Conservation (phyloP, 2,888 invertebrate species). For the Hydraecia micacea region DNA sequence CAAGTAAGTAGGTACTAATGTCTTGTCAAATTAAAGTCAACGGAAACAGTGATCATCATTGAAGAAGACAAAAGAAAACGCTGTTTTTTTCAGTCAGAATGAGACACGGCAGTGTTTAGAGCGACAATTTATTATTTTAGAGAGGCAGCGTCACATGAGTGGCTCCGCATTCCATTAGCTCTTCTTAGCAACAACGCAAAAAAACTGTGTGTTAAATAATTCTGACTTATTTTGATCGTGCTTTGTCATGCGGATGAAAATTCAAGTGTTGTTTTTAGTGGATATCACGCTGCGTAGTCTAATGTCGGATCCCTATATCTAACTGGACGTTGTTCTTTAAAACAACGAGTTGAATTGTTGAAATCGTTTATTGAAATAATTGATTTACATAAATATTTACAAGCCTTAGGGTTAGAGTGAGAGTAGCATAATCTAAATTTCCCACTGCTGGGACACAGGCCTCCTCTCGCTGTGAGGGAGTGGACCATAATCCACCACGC, state of each 20-base stretch:
- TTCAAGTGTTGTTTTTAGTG: slow-evolving; percentile 31
- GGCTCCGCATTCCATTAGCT: slow-evolving; percentile 73
- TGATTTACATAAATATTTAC: no score
- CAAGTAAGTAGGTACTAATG: slow-evolving; percentile 31
- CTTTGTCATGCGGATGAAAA: slow-evolving; percentile 63
- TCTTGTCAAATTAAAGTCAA: slow-evolving; percentile 47
- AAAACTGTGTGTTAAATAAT: slow-evolving; percentile 69
- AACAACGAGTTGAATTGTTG: background rate
- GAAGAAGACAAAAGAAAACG: slow-evolving; percentile 52
- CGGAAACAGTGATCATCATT: slow-evolving; percentile 42
- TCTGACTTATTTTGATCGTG: slow-evolving; percentile 73
- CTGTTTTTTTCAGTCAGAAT: slow-evolving; percentile 39
- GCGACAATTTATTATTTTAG: slow-evolving; percentile 62
- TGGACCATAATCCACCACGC: background rate
- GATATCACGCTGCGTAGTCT: slow-evolving; percentile 17
- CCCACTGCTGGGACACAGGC: background rate
- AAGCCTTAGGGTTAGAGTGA: no score
- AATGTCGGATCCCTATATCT: background rate
- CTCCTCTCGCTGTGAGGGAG: background rate
- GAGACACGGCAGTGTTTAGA: slow-evolving; percentile 53
- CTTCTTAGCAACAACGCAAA: slow-evolving; percentile 74
- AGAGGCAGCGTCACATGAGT: slow-evolving; percentile 52
- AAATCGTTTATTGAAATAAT: no score
- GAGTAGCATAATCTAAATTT: background rate
- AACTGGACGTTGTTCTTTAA: slow-evolving; percentile 7